Percentiles rank a stretch among this genome's conserved stretches.
These are phyloP conservation scores for Scaptomyza graminum DNA, from an alignment of 1,140 invertebrate genomes.

Conservation along the genomic window DNA sequence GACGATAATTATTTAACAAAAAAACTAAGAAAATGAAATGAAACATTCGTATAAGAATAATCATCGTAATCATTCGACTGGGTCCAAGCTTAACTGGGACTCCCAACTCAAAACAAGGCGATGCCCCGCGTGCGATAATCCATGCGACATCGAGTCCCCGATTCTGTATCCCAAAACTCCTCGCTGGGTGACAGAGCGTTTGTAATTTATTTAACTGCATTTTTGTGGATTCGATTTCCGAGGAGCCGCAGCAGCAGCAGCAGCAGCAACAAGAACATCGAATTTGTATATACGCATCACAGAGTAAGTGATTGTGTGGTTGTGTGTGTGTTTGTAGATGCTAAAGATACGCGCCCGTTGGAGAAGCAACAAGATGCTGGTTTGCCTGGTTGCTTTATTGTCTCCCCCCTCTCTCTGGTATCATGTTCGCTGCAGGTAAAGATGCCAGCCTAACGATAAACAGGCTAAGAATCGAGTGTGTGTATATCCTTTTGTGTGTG, in stretches of 20 bases:
- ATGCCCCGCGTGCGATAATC: slow-evolving; percentile 72
- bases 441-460: slow-evolving; percentile 62
- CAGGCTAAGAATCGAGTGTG: slow-evolving; percentile 13
- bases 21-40: slow-evolving; percentile 44
- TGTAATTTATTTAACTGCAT: slow-evolving; percentile 82
- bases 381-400: slow-evolving; percentile 11
- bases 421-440: slow-evolving; percentile 68
- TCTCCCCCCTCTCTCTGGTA: slow-evolving; percentile 2
- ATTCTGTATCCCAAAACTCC: slow-evolving; percentile 14
- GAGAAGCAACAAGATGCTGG: slow-evolving; percentile 47
- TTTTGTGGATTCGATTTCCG: slow-evolving; percentile 79
- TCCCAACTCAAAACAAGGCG: slow-evolving; percentile 18
- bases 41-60: slow-evolving; percentile 42
- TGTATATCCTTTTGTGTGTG: slow-evolving; percentile 29
- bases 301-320: slow-evolving; percentile 34
- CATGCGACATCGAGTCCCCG: slow-evolving; percentile 57
- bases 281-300: slow-evolving; percentile 77
- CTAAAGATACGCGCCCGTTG: slow-evolving; percentile 59
- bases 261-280: slow-evolving; percentile 35
- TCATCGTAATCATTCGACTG: slow-evolving; percentile 47
- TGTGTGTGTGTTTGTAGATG: slow-evolving; percentile 46
- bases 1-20: slow-evolving; percentile 72
- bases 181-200: slow-evolving; percentile 78
- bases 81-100: slow-evolving; percentile 5
- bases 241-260: slow-evolving; percentile 45